A percentile compares a stretch with the other conserved stretches of the same genome.
phyloP scores from a whole-genome alignment of 2,888 invertebrate species.

The Eupithecia centaureata region DNA sequence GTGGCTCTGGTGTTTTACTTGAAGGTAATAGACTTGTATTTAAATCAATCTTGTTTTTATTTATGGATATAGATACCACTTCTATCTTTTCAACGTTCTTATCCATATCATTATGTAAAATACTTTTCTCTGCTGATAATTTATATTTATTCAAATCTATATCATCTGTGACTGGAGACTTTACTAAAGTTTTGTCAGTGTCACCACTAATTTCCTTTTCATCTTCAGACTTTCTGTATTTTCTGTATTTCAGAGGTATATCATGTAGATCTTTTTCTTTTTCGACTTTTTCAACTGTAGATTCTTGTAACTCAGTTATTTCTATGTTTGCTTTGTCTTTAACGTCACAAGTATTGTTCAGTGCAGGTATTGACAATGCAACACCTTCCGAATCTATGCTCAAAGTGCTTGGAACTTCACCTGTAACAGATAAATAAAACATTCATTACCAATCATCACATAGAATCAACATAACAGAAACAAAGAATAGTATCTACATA shows the following conservation, averaged over 20 bases:
- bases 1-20: too few relatives aligned
- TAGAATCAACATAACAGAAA: background rate
- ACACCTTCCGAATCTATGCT: slow-evolving; percentile 21
- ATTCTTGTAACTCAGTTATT: slow-evolving; percentile 11
- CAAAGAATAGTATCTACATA: too few relatives aligned
- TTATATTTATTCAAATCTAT: background rate
- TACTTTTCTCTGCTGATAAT: background rate
- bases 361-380: background rate
- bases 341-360: background rate
- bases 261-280: background rate
- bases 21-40: too few relatives aligned
- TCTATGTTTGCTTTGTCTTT: background rate
- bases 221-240: background rate
- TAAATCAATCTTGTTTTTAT: background rate
- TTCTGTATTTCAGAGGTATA: background rate
- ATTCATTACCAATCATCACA: background rate
- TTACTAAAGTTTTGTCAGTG: background rate
- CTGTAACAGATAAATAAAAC: slow-evolving; percentile 5
- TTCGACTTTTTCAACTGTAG: background rate
- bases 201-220: background rate
- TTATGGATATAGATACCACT: background rate
- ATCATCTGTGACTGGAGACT: background rate
- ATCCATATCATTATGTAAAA: background rate
- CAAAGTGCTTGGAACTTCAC: slow-evolving; percentile 19
- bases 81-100: background rate